These are phyloP conservation scores for Acleris sparsana DNA, from an alignment of 2,888 invertebrate species.

Conservation along the genomic window DNA sequence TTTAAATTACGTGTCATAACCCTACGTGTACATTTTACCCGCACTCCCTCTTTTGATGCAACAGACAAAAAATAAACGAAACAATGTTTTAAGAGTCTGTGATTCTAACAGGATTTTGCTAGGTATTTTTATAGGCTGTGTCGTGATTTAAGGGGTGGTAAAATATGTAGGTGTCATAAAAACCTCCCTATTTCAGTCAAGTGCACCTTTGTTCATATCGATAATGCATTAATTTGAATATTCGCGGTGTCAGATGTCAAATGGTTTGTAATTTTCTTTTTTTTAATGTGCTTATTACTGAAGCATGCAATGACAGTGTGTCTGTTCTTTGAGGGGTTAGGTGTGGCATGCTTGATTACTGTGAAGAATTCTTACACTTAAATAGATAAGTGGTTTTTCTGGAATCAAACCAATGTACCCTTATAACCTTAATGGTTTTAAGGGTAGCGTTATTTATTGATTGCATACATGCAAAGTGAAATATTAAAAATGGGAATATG, in stretches of 20 bases:
- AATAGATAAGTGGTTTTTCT: background rate
- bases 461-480: too few relatives aligned
- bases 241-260: slow-evolving; percentile 84
- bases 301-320: slow-evolving; percentile 53
- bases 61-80: slow-evolving; percentile 48
- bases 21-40: slow-evolving; percentile 57
- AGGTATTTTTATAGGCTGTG: slow-evolving; percentile 49
- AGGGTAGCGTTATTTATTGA: too few relatives aligned
- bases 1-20: slow-evolving; percentile 82
- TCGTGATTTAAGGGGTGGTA: slow-evolving; percentile 41
- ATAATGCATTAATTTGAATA: slow-evolving; percentile 84
- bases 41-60: slow-evolving; percentile 44
- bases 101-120: background rate
- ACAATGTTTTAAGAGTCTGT: slow-evolving; percentile 25
- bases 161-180: slow-evolving; percentile 62
- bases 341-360: slow-evolving; percentile 24
- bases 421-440: background rate
- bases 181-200: slow-evolving; percentile 69
- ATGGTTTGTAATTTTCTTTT: slow-evolving; percentile 79
- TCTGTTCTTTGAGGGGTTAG: slow-evolving; percentile 39
- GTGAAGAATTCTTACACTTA: slow-evolving; percentile 16
- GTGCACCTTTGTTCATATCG: slow-evolving; percentile 76
- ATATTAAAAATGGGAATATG: too few relatives aligned
- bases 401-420: background rate
- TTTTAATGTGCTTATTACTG: slow-evolving; percentile 66